Conservation (phyloP, 2,888 invertebrate species). For the Pristionchus mayeri region DNA sequence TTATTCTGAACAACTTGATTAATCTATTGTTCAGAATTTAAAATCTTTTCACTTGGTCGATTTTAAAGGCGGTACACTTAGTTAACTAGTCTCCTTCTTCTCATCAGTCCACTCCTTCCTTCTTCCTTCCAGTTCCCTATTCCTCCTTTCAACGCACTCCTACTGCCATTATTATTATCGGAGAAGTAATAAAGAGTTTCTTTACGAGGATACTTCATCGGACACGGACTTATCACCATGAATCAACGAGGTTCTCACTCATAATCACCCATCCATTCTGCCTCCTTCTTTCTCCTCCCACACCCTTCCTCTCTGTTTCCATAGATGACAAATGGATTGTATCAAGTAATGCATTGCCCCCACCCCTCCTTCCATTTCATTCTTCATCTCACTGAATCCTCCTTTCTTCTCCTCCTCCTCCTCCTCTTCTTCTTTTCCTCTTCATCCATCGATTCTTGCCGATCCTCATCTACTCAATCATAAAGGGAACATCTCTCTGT, state of each 20-base stretch:
- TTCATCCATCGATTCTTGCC: background rate
- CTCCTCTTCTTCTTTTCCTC: background rate
- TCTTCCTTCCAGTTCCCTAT: background rate
- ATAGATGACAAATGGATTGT: conserved; percentile 42
- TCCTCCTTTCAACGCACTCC: background rate
- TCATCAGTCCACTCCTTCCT: conserved; percentile 19
- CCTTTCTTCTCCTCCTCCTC: background rate
- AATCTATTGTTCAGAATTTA: no score
- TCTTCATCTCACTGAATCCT: background rate
- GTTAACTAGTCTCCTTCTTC: conserved; percentile 42
- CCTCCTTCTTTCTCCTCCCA: background rate
- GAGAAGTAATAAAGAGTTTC: background rate
- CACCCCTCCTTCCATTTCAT: background rate
- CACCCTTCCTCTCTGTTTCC: conserved; percentile 30
- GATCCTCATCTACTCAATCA: conserved; percentile 9
- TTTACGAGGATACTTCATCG: background rate
- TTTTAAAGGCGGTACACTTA: no score
- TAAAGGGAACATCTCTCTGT: conserved; percentile 14
- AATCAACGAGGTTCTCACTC: background rate
- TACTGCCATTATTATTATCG: background rate
- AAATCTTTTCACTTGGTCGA: no score
- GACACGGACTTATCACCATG: conserved; percentile 21
- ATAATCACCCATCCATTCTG: background rate
- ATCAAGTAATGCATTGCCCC: conserved; percentile 40
- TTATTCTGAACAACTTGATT: no score